Evolutionary conservation across 2,113 vertebrate species (phyloP), one percentile per base, ranked within the genome.

Genomic region (Malurus alboscapulatus): DNA sequence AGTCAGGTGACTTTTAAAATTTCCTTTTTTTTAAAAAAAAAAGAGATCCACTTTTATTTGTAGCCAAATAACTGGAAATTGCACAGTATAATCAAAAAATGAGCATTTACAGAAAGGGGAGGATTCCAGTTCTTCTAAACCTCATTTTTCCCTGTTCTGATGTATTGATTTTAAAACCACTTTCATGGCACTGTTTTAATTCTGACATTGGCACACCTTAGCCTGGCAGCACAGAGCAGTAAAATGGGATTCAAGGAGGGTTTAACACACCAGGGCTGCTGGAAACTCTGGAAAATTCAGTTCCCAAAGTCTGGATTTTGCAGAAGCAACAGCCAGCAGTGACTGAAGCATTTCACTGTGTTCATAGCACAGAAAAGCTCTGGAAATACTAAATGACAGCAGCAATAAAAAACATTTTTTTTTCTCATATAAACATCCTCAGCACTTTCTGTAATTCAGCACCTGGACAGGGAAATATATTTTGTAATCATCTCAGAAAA

Each of bases 311-410:
- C 34, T 42, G 50, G 50, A 36, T 84, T 42, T 42, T 42, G 16
- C 25, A 36, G 67, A 58, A 50, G 32, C 63, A 45, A 29, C 83
- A 66, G 29, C 12, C 1, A 1, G 29, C 21, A 58, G 18, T 12
- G 45, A n/a, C 38, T 42, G 44, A 17, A 58, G 50, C 32, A 16
- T 21, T 75, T 63, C 1, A 0, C 7, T 45, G 19, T 2, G 1
- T 40, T 29, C 25, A 58, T 54, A 71, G 55, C 29, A 26, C 44
- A 53, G 61, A 40, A 71, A 36, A 34, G 20, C 32, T 77, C 53
- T 50, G 32, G 5, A 77, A 72, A 55, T 61, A 30, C 27, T 20
- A 15, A 76, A 22, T 22, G 27, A 12, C 17, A 61, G 47, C 32
- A 59, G 32, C 3, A 22, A 40, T 3, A 69, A 34, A 40, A 11